A percentile compares a stretch with the other conserved stretches of the same genome.
These are phyloP conservation scores for Epizoanthus ramosus DNA, from an alignment of 92 coral and sea anemone species.

Conservation along the genomic window DNA sequence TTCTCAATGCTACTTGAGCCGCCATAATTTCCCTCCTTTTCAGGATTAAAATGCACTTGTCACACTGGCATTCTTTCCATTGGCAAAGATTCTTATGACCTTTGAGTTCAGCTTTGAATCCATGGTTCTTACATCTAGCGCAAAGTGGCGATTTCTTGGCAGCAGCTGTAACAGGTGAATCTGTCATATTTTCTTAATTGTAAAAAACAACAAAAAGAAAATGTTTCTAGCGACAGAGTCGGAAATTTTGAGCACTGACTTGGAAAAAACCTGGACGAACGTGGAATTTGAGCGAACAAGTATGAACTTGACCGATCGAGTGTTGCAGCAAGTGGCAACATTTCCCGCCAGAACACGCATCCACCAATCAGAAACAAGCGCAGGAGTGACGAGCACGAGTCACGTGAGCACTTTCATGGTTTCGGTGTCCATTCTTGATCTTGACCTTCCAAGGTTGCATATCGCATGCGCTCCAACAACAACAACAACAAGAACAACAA, in stretches of 20 bases:
- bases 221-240: not conserved
- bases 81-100: slow-evolving; percentile 69
- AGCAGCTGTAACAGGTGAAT: not conserved
- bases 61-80: slow-evolving; percentile 68
- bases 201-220: not conserved
- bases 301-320: slow-evolving; percentile 46
- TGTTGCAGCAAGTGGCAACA: not conserved
- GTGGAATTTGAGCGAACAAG: not conserved
- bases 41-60: slow-evolving; percentile 59
- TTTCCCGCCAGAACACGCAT: slow-evolving; percentile 21
- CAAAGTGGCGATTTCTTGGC: slow-evolving; percentile 62
- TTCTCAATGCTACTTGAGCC: slow-evolving; percentile 70
- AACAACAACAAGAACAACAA: too few species aligned
- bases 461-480: too few species aligned
- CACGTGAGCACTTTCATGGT: slow-evolving; percentile 34
- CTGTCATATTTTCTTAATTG: slow-evolving; percentile 9
- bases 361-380: slow-evolving; percentile 25
- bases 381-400: not conserved
- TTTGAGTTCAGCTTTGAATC: slow-evolving; percentile 53
- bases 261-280: too few species aligned
- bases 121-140: slow-evolving; percentile 72
- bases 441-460: too few species aligned
- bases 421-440: too few species aligned
- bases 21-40: slow-evolving; percentile 74
- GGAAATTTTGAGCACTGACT: not conserved